Evolutionary conservation across 2,888 invertebrate species (phyloP), one percentile per base, ranked within the genome.

Genomic region (Poecilus cupreus): DNA sequence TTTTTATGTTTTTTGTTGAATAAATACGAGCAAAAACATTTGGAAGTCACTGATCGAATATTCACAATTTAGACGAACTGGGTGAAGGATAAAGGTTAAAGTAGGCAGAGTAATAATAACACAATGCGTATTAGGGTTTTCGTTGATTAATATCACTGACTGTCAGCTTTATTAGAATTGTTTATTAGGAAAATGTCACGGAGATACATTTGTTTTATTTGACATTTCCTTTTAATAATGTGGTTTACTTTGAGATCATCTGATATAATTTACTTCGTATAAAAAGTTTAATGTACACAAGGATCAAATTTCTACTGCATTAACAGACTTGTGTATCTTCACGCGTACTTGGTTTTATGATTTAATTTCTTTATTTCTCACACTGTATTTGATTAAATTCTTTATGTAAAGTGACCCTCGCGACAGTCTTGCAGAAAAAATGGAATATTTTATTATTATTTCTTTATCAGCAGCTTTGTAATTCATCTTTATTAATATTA

Each of bases 281-380:
- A 54, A 54, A 54, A 54, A 54, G 22, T 54, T 54, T 11, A 10
- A 54, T 54, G 54, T 54, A 54, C 13, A 10, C 1, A 43, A 13
- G 54, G 20, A 54, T 54, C 54, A 54, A 10, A 10, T 54, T 54
- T 20, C 54, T 10, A 22, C 11, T 54, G 54, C 54, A 54, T 16
- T 54, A 22, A 54, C 54, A 22, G 4, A 1, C 13, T 8, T 54
- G 43, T 43, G 2, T 8, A 5, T 54, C 54, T 54, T 54, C 22
- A 22, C 22, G 54, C 20, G 22, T 54, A 22, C 54, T 54, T 54
- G 54, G 8, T 4, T 54, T 54, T 54, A 54, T 54, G 22, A 54
- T 54, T 54, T 54, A 54, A 54, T 54, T 54, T 54, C 54, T 54
- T 54, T 54, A 54, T 54, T 54, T 54, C 54, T 22, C 54, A 54